Base-by-base conservation (phyloP, 2,113 vertebrate genomes). In the Scopus umbretta region DNA sequence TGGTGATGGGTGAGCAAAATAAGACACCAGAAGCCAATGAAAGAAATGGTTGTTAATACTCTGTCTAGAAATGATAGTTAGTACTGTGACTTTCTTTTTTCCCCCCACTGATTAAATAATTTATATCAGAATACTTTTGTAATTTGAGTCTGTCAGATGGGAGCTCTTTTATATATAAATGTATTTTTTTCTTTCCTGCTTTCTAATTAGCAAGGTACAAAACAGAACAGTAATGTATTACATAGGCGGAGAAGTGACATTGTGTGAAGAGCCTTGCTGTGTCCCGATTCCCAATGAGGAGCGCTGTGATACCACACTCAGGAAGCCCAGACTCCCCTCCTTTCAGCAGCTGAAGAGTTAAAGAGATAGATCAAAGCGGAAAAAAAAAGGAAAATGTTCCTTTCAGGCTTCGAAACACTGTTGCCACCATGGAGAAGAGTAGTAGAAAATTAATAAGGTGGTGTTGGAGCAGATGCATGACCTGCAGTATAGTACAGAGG, bases 391-490 rank as follows among this genome's bases (percentile, higher is more conserved):
- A 94, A 96, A 95, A 96, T 91, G 78, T 92, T 96, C 75, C 82
- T 96, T 96, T 97, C 95, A 97, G 75, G 66, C 87, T 96, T 68
- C 4, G 9, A 96, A 94, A 82, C 80, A 82, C 75, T 61, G 68
- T 94, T 92, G 95, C 95, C 80, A 80, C 80, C 89, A 94, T 80
- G 76, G 93, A 94, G 92, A 94, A 97, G 95, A 94, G 91, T 92
- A 96, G 94, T 78, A 95, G 93, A 97, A 97, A 97, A 97, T 97
- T 97, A 97, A 97, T 97, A 97, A 97, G 95, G 94, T 97, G 97
- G 73, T 90, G 88, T 88, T 97, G 96, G 95, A 97, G 95, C 94
- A 97, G 96, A 96, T 93, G 87, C 94, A 94, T 97, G 96, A 97
- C 96, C 96, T 82, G 89, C 95, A 97, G 94, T 96, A 96, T 92